phyloP scores from a whole-genome alignment of 2,113 vertebrate genomes.

The Colinus virginianus region DNA sequence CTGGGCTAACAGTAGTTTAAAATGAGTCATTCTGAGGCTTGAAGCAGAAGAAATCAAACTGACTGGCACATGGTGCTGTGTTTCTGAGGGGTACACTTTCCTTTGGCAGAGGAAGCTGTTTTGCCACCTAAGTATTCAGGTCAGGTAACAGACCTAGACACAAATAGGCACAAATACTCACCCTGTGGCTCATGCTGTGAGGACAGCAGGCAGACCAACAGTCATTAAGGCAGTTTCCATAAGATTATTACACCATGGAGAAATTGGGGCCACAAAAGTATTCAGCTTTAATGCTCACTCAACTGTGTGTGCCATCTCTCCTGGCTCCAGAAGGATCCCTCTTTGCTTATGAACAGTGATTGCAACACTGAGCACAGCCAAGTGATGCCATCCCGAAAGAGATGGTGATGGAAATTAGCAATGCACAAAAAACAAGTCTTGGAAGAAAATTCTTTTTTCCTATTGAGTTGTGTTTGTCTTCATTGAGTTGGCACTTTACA shows the following conservation, averaged over 20 bases:
- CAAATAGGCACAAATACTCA: neutral
- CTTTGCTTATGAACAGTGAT: neutral
- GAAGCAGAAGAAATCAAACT: neutral
- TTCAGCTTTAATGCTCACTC: neutral
- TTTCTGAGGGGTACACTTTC: neutral
- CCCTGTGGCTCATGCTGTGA: neutral
- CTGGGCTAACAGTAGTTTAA: neutral
- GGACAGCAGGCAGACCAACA: neutral
- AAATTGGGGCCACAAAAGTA: neutral
- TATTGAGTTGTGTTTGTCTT: neutral
- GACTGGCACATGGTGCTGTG: neutral
- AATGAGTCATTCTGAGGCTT: neutral
- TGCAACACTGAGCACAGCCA: rapidly evolving
- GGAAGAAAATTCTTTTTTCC: neutral
- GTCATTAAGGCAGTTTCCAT: neutral
- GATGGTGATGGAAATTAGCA: rapidly evolving
- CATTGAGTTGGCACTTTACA: neutral
- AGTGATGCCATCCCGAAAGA: neutral
- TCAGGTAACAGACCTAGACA: neutral
- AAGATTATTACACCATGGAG: neutral
- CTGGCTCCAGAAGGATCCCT: neutral
- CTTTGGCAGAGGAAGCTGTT: neutral
- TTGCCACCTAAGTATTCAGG: neutral
- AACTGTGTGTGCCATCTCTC: neutral
- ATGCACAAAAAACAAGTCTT: neutral